Base-by-base conservation (phyloP, 2,888 invertebrate genomes). In the Synanthedon vespiformis region DNA sequence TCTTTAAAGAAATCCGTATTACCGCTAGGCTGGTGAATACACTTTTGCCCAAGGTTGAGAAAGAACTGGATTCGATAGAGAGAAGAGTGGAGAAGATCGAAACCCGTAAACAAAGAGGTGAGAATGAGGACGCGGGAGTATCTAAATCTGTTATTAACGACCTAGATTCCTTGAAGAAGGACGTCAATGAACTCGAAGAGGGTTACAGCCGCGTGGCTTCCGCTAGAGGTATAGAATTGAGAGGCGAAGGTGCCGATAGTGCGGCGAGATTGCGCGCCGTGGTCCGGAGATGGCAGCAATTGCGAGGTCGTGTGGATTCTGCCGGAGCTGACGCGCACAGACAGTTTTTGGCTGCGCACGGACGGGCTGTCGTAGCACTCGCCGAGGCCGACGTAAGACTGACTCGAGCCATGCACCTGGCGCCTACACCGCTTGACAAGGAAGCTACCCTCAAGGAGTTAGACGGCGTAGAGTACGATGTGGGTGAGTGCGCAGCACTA, bases 301-400 rank as follows among this genome's bases (percentile, higher is more conserved):
- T 94, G 50, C 80, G 89, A 12, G 90, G 90, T 0, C 88, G 90
- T 41, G 88, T 91, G 40, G 81, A 89, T 53, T 86, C 89, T 0
- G 88, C 93, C 1, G 89, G 90, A 2, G 88, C 88, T 0, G 90
- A 90, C 56, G 80, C 89, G 1, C 92, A 91, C 61, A 84, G 91
- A 1, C 92, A 92, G 61, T 93, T 95, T 64, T 89, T 91, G 12
- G 88, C 90, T 2, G 92, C 92, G 12, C 94, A 95, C 55, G 91
- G 92, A 4, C 89, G 89, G 40, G 92, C 93, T 0, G 89, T 95
- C 0, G 89, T 93, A 11, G 90, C 91, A 2, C 74, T 95, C 18
- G 92, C 92, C 0, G 90, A 91, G 61, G 89, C 94, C 0, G 94
- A 95, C 62, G 92, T 92, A 0, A 85, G 91, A 41, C 77, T 95